Conservation (phyloP, 2,888 invertebrate species). For the Crioceris asparagi region DNA sequence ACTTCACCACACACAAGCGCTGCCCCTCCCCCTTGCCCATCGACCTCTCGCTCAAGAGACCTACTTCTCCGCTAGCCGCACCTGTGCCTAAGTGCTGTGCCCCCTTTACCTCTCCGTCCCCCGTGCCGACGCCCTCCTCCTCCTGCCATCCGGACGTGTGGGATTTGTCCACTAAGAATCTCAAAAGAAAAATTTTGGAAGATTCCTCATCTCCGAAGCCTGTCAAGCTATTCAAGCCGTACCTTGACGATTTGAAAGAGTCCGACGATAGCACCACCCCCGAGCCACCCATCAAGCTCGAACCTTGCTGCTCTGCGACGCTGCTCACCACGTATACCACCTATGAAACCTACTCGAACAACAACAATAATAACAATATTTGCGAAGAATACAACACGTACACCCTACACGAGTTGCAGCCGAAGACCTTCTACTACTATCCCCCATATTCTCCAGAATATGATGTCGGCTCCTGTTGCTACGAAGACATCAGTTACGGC, state of each 20-base stretch:
- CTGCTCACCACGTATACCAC: slow-evolving; percentile 29
- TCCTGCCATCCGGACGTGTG: slow-evolving; percentile 31
- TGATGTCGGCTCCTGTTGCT: slow-evolving; percentile 17
- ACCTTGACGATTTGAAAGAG: slow-evolving; percentile 53
- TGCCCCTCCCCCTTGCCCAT: slow-evolving; percentile 29
- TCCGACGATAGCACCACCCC: slow-evolving; percentile 19
- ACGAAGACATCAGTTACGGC: slow-evolving; percentile 23
- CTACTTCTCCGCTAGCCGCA: slow-evolving; percentile 28
- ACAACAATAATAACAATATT: slow-evolving; percentile 4
- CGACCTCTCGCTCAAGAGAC: slow-evolving; percentile 36
- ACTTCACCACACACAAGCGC: slow-evolving; percentile 31
- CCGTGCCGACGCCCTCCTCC: slow-evolving; percentile 12
- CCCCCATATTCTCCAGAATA: slow-evolving; percentile 28
- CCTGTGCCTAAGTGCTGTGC: slow-evolving; percentile 23
- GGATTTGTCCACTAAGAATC: slow-evolving; percentile 34
- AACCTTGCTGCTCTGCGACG: slow-evolving; percentile 31
- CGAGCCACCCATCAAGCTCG: slow-evolving; percentile 16
- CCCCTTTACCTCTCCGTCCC: slow-evolving; percentile 15
- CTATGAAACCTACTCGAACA: slow-evolving; percentile 27
- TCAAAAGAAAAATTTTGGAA: slow-evolving; percentile 24
- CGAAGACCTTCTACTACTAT: slow-evolving; percentile 41
- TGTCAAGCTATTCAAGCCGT: slow-evolving; percentile 68
- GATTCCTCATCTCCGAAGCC: slow-evolving; percentile 40
- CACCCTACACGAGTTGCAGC: slow-evolving; percentile 36
- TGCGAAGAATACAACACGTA: slow-evolving; percentile 27